Base-by-base conservation (phyloP, 2,113 vertebrate genomes). In the Cololabis saira region DNA sequence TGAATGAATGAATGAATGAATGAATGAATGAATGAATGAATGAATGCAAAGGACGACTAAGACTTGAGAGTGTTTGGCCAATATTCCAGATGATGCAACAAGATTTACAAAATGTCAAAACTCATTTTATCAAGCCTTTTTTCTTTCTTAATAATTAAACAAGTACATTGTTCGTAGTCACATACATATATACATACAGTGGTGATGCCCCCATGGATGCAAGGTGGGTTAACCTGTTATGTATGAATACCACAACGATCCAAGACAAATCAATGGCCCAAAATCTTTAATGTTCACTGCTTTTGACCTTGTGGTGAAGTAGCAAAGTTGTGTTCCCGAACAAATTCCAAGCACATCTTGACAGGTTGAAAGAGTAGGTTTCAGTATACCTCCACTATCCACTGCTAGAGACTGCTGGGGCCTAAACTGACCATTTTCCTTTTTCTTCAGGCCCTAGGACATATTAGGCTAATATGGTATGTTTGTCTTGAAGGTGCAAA, bases 151-250 rank as follows among this genome's bases (percentile, higher is more conserved):
- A 81, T 58, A 79, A 43, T 73, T 76, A 85, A 83, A 86, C 67
- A 79, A 84, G 63, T 65, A 86, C 63, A 62, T 80, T 79, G 74
- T 78, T 76, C 61, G 71, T 78, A 80, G 84, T 71, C 86, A 93
- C 91, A 93, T 91, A 93, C 90, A 93, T 93, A 93, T 87, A 93
- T 93, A 94, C 89, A 93, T 93, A 93, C 92, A 94, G 91, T 93
- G 93, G 91, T 90, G 89, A 93, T 89, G 90, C 87, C 91, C 93
- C 90, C 92, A 93, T 92, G 91, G 74, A 89, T 89, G 90, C 87
- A 86, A 83, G 80, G 89, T 92, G 91, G 85, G 81, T 87, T 84
- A 61, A 87, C 80, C 80, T 87, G 76, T 86, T 73, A 84, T 83
- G 85, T 85, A 83, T 87, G 87, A 69, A 76, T 78, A 82, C 41